Evolutionary conservation across 2,888 invertebrate species (phyloP), one percentile per base, ranked within the genome.

Genomic region (Tachina lurida): DNA sequence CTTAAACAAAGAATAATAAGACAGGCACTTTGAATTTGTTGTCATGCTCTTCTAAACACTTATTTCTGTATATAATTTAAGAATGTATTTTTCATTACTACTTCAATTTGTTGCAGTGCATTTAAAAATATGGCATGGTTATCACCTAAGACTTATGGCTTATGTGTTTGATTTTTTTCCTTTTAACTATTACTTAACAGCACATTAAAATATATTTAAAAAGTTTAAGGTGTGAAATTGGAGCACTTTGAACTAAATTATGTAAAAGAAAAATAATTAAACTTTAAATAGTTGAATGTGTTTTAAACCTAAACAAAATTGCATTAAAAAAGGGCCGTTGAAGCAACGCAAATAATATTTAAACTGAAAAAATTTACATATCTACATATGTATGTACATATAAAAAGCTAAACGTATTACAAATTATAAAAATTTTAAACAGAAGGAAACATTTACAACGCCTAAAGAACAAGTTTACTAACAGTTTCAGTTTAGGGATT

Each of bases 201-300:
- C 31, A 45, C 67, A 52, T 75, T 75, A 62, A 68, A 75, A 73
- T 60, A 39, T 39, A 47, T 63, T 60, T 56, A 22, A 45, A n/a
- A 81, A 47, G 62, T 62, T 81, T 70, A 68, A 81, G 75, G 81
- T 75, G 81, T 81, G 81, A 81, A 81, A 81, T 81, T 81, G 75
- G 81, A 81, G 75, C 75, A 81, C 68, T 81, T 81, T 81, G 75
- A 81, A 75, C 74, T 75, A 54, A 75, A 70, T 75, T 60, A 62
- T 39, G 22, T 73, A 31, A 43, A 60, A 60, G 49, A 62, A 49
- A 58, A 43, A 75, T 3, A 45, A n/a, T 56, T 65, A 47, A 76
- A 67, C 22, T 58, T 58, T 9, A 58, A 58, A 39, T 19, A 15
- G 19, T 52, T 49, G 10, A 54, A 68, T 31, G 47, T 31, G 15